A percentile compares a stretch with the other conserved stretches of the same genome.
These are phyloP conservation scores for Hydroisotoma schaefferi DNA, from an alignment of 2,888 invertebrate genomes.

Conservation along the genomic window DNA sequence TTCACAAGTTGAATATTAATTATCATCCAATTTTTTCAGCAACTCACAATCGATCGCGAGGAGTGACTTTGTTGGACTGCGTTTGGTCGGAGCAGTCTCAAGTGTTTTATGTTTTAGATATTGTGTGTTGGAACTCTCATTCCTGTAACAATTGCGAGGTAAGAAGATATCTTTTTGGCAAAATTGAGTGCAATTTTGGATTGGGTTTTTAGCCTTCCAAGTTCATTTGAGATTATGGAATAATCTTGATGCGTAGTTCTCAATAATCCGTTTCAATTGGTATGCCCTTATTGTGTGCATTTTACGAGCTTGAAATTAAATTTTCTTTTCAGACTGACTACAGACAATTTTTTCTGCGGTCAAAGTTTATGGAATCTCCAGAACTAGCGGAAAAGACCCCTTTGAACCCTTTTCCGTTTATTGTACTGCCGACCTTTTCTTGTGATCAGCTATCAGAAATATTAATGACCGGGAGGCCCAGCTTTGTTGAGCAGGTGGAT, in stretches of 20 bases:
- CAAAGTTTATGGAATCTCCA: conserved; percentile 66
- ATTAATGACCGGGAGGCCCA: conserved; percentile 18
- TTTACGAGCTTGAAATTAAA: too few species aligned
- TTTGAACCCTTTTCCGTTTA: conserved; percentile 50
- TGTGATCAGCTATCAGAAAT: conserved; percentile 49
- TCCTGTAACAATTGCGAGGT: conserved; percentile 72
- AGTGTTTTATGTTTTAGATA: conserved; percentile 74
- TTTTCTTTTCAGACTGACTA: conserved; percentile 67
- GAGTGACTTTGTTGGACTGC: conserved; percentile 75
- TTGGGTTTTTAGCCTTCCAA: background rate
- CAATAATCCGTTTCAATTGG: too few species aligned
- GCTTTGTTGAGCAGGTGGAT: conserved; percentile 59
- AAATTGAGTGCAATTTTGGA: background rate
- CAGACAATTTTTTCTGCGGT: conserved; percentile 76
- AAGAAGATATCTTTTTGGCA: conserved; percentile 49
- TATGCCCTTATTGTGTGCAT: too few species aligned
- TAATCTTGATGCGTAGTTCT: too few species aligned
- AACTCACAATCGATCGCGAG: conserved; percentile 50
- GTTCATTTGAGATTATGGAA: too few species aligned
- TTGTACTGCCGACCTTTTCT: conserved; percentile 50
- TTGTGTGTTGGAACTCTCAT: conserved; percentile 74
- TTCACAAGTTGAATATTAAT: background rate
- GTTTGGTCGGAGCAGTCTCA: conserved; percentile 63
- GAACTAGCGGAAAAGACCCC: conserved; percentile 52
- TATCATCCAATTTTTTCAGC: conserved; percentile 33